phyloP scores from a whole-genome alignment of 2,113 vertebrate genomes.

The Seriola quinqueradiata region DNA sequence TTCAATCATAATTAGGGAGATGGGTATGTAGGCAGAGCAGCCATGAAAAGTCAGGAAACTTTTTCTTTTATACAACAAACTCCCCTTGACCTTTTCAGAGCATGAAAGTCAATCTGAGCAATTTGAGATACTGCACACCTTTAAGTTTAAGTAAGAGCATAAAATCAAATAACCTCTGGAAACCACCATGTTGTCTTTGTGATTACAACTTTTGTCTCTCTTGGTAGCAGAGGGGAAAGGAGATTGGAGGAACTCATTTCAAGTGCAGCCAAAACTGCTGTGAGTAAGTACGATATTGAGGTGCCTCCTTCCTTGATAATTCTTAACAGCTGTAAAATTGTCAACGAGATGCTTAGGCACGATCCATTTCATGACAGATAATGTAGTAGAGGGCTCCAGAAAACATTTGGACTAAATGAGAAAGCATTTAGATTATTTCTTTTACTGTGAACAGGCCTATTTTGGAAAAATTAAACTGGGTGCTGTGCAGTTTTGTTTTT shows the following conservation, averaged over 20 bases:
- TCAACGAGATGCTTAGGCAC: constrained; percentile 39
- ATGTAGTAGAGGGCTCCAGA: constrained; percentile 17
- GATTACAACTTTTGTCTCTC: constrained; percentile 34
- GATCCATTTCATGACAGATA: constrained; percentile 54
- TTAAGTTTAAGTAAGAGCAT: neutral
- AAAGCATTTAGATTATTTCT: constrained; percentile 37
- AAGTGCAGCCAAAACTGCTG: constrained; percentile 35
- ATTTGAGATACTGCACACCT: neutral
- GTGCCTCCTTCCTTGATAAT: constrained; percentile 38
- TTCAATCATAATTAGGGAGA: neutral
- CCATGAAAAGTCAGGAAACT: neutral
- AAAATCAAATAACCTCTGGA: constrained; percentile 12
- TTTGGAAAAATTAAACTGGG: constrained; percentile 39
- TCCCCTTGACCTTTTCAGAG: constrained; percentile 7
- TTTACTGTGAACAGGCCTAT: constrained; percentile 15
- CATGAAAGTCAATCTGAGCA: neutral
- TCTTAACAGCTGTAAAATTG: constrained; percentile 52
- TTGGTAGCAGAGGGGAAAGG: neutral
- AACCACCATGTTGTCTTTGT: neutral
- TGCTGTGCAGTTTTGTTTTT: neutral
- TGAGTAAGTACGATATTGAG: constrained; percentile 25
- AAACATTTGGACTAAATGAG: constrained; percentile 38
- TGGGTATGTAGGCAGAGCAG: neutral
- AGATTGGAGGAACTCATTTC: constrained; percentile 46
- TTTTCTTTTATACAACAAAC: neutral